These are phyloP conservation scores for Hetaerina titia DNA, from an alignment of 2,888 invertebrate genomes.

Conservation along the genomic window DNA sequence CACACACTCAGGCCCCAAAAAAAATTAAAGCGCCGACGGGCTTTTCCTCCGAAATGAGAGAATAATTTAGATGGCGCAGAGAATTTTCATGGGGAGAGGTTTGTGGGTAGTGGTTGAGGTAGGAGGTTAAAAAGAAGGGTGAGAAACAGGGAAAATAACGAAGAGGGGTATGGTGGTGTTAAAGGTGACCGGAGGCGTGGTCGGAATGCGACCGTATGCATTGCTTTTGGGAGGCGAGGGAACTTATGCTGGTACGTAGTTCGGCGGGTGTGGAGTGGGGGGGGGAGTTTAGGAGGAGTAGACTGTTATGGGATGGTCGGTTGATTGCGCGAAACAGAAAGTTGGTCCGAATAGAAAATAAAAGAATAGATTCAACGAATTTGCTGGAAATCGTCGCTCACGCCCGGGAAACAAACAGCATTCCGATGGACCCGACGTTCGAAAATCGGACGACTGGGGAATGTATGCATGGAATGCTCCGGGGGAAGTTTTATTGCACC, in stretches of 20 bases:
- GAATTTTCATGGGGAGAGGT: neutral
- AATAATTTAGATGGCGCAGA: neutral
- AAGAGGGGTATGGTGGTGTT: neutral
- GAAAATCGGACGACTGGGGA: neutral
- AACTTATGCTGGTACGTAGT: neutral
- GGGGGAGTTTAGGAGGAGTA: neutral
- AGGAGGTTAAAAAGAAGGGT: neutral
- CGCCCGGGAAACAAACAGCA: constrained; percentile 19
- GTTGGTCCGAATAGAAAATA: neutral
- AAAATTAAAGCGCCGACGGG: neutral
- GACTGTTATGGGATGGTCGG: neutral
- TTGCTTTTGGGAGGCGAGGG: neutral
- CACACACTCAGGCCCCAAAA: neutral
- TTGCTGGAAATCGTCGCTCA: neutral
- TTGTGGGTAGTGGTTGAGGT: neutral
- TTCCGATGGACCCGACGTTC: constrained; percentile 31
- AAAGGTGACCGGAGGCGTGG: neutral
- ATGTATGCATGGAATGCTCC: neutral
- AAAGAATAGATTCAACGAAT: neutral
- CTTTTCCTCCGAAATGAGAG: neutral
- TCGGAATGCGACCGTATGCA: neutral
- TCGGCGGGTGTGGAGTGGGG: neutral
- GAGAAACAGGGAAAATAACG: neutral
- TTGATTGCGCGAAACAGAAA: constrained; percentile 8
- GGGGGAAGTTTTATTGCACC: neutral